Percentiles rank a stretch among this genome's conserved stretches.
Conservation (phyloP, 2,797 vertebrate genomes). For the Bradypodion ventrale region DNA sequence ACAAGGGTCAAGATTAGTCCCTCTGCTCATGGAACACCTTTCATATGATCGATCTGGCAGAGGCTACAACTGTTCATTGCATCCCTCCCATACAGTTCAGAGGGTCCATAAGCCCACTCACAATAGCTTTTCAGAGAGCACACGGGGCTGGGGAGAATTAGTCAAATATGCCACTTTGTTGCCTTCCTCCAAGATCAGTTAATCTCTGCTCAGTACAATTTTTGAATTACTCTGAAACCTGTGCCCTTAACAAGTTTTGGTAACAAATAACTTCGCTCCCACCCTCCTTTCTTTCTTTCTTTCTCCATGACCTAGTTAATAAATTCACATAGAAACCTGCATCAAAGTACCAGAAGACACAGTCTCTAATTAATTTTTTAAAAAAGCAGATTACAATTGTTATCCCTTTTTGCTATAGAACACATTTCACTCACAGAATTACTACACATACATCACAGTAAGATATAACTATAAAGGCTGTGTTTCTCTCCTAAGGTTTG, state of each 20-base stretch:
- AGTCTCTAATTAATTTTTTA: conserved; percentile 40
- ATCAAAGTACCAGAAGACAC: conserved; percentile 34
- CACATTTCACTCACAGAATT: conserved; percentile 35
- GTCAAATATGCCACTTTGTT: neutral
- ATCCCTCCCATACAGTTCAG: neutral
- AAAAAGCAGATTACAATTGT: conserved; percentile 54
- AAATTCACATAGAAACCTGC: conserved; percentile 30
- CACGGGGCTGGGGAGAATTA: neutral
- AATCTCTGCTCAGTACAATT: neutral
- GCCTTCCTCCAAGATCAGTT: neutral
- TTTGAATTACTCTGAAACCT: neutral
- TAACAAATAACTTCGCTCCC: neutral
- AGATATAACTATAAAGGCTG: conserved; percentile 37
- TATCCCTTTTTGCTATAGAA: conserved; percentile 39
- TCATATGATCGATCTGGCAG: neutral
- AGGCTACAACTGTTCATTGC: neutral
- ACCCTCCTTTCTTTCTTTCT: neutral
- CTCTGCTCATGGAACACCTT: neutral
- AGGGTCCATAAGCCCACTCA: neutral
- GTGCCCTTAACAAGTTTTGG: neutral
- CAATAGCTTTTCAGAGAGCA: neutral
- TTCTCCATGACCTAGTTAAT: conserved; percentile 49
- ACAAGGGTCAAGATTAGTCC: neutral
- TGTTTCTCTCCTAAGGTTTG: conserved; percentile 3
- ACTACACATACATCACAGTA: neutral